phyloP scores from a whole-genome alignment of 64 coral and sea anemone genomes.

The Cladopsammia gracilis region DNA sequence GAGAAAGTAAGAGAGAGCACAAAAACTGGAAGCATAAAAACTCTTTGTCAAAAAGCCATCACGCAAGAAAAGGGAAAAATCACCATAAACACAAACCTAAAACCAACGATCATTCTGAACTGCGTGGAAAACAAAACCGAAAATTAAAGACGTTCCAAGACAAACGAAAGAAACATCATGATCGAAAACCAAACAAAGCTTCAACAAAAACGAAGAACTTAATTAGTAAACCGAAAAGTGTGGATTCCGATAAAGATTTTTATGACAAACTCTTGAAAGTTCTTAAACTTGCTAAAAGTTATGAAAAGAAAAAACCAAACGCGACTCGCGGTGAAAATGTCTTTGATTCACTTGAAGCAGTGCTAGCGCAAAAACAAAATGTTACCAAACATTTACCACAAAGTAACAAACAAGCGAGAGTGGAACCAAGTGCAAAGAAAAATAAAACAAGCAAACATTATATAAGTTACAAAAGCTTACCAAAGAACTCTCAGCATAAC shows the following conservation, averaged over 20 bases:
- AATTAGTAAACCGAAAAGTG: neutral
- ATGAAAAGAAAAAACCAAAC: constrained; percentile 8
- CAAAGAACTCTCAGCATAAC: constrained; percentile 6
- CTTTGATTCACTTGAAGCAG: constrained; percentile 38
- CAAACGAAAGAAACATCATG: constrained; percentile 23
- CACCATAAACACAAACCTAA: constrained; percentile 8
- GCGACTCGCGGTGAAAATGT: neutral
- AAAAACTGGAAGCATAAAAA: neutral
- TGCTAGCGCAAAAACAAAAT: constrained; percentile 20
- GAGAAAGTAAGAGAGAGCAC: neutral
- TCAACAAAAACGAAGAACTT: constrained; percentile 1
- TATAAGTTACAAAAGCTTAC: neutral
- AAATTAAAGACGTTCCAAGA: neutral
- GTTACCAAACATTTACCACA: neutral
- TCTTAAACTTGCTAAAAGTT: constrained; percentile 49
- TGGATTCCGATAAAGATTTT: constrained; percentile 35
- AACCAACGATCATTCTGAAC: neutral
- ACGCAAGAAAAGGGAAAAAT: neutral
- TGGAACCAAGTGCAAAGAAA: neutral
- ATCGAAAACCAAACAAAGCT: constrained; percentile 24
- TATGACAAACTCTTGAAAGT: constrained; percentile 74
- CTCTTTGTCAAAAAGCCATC: neutral
- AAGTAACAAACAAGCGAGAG: neutral
- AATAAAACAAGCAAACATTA: neutral
- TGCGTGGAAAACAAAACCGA: neutral